A percentile compares a stretch with the other conserved stretches of the same genome.
Evolutionary conservation across 2,113 vertebrate species (phyloP).

Genomic region (Circaetus gallicus): DNA sequence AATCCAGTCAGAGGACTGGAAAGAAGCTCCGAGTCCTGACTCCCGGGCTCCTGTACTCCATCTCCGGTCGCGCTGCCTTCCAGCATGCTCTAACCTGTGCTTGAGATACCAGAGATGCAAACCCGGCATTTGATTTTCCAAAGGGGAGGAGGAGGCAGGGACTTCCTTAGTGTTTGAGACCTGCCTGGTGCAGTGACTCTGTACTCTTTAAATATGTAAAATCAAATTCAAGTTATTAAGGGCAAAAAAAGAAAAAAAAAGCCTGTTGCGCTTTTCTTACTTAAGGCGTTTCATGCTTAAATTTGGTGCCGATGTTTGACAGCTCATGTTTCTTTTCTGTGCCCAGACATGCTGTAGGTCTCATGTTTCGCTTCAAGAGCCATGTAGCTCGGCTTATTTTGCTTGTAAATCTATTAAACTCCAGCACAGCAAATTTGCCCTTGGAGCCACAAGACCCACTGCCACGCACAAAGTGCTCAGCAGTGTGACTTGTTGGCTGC

Average conservation of each 20-base stretch:
- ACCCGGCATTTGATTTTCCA: neutral
- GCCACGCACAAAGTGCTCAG: neutral
- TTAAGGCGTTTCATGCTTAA: neutral
- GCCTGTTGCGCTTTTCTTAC: neutral
- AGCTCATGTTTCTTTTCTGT: neutral
- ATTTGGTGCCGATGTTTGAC: neutral
- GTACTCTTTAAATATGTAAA: neutral
- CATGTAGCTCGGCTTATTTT: neutral
- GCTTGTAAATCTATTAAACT: neutral
- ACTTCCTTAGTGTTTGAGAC: neutral
- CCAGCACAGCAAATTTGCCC: neutral
- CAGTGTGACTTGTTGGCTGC: fast-evolving
- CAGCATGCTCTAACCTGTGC: fast-evolving
- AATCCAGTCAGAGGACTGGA: neutral
- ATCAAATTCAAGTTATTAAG: neutral
- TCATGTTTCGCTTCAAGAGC: neutral
- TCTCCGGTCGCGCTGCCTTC: fast-evolving
- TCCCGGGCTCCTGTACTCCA: fast-evolving
- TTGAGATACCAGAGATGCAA: neutral
- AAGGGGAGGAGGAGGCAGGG: neutral
- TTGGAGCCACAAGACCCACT: neutral
- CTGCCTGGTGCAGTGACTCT: fast-evolving
- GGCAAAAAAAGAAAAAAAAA: neutral
- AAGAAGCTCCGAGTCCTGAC: neutral
- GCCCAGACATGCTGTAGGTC: neutral